Conservation (phyloP, 2,113 vertebrate species). For the Charadrius vociferus region DNA sequence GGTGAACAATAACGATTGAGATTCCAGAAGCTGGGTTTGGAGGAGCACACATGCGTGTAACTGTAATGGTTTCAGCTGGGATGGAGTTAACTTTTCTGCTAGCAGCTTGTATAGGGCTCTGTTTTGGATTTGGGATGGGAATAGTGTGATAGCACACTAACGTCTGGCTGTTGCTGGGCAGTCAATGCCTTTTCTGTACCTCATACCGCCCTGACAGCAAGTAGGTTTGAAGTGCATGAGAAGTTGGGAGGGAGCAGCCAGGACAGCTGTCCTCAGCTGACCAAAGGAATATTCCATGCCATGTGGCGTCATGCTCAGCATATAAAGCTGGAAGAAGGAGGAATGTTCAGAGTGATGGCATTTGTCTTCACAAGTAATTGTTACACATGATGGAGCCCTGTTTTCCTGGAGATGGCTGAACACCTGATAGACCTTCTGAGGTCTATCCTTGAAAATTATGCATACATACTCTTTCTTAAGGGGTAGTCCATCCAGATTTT, state of each 20-base stretch:
- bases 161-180: not conserved
- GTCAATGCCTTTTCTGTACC: not conserved
- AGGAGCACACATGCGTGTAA: not conserved
- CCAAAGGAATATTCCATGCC: not conserved
- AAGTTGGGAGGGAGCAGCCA: not conserved
- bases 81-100: not conserved
- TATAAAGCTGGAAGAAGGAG: not conserved
- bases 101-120: not conserved
- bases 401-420: not conserved
- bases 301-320: not conserved
- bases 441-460: accelerated
- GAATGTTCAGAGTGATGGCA: not conserved
- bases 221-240: not conserved
- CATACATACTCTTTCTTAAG: not conserved
- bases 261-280: not conserved
- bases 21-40: not conserved
- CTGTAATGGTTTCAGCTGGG: not conserved
- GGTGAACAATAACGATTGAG: not conserved
- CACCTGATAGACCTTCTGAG: not conserved
- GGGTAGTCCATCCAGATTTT: not conserved
- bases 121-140: not conserved
- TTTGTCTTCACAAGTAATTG: not conserved
- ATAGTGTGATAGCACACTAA: not conserved
- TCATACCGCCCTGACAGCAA: not conserved
- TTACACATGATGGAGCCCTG: not conserved